Percentiles rank a stretch among this genome's conserved stretches.
These are phyloP conservation scores for Sebastiscus tertius DNA, from an alignment of 2,797 vertebrate genomes.

Conservation along the genomic window DNA sequence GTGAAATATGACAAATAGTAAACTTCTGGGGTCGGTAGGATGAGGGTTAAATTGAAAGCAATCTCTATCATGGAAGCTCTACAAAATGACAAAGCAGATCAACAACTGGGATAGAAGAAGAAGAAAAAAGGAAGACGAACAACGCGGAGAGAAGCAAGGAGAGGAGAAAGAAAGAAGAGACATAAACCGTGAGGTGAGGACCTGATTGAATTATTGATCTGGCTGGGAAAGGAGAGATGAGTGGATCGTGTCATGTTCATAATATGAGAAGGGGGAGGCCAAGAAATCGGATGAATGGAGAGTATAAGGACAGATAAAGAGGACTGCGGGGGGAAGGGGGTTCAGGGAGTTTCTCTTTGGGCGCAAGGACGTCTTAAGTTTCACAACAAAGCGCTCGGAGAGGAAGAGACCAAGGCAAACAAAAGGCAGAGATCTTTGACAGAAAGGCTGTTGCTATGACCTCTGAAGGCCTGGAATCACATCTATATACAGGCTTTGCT, in stretches of 20 bases:
- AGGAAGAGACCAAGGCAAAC: conserved; percentile 4
- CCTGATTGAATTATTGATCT: conserved; percentile 81
- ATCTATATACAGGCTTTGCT: neutral
- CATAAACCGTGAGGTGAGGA: conserved; percentile 38
- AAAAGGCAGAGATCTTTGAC: conserved; percentile 13
- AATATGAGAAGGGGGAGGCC: conserved; percentile 20
- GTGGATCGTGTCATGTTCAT: conserved; percentile 66
- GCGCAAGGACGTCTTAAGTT: conserved; percentile 23
- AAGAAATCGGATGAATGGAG: conserved; percentile 37
- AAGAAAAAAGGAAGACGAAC: neutral
- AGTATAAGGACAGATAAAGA: conserved; percentile 14
- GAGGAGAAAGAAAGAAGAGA: conserved; percentile 37
- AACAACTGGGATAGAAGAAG: neutral
- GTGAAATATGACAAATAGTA: too few relatives aligned
- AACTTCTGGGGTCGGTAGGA: too few relatives aligned
- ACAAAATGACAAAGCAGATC: neutral
- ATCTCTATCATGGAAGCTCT: neutral
- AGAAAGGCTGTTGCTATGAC: neutral
- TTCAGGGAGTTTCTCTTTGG: conserved; percentile 41
- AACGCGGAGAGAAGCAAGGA: neutral
- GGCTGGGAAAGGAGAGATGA: conserved; percentile 75
- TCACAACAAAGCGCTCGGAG: conserved; percentile 47
- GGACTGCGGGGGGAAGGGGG: neutral
- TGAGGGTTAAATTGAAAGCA: neutral
- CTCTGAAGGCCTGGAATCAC: neutral